These are phyloP conservation scores for Tolmerus cingulatus DNA, from an alignment of 2,888 invertebrate species.

Conservation along the genomic window DNA sequence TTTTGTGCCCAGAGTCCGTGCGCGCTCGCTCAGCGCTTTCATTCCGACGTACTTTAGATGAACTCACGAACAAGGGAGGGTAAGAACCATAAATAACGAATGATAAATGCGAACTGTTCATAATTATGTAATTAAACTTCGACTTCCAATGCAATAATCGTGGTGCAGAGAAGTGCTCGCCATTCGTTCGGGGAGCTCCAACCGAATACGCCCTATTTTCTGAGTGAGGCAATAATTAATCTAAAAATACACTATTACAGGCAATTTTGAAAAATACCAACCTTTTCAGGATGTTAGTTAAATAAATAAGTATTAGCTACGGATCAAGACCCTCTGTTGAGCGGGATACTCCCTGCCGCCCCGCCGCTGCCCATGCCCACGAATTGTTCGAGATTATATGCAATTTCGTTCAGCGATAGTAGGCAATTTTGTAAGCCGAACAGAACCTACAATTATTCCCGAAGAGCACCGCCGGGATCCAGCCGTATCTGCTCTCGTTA, in stretches of 20 bases:
- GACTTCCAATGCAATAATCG: conserved; percentile 52
- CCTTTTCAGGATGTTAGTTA: conserved; percentile 38
- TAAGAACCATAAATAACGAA: conserved; percentile 57
- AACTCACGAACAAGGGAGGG: conserved; percentile 52
- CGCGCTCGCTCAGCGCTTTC: background rate
- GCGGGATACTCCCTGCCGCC: background rate
- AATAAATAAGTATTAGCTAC: conserved; percentile 39
- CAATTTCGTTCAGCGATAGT: conserved; percentile 24
- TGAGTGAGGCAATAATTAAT: conserved; percentile 35
- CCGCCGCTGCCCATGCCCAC: background rate
- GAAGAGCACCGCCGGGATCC: background rate
- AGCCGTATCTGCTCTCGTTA: background rate
- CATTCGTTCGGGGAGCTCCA: background rate
- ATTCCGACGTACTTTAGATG: conserved; percentile 42
- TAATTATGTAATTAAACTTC: conserved; percentile 65
- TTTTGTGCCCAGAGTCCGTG: conserved; percentile 8
- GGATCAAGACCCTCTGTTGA: background rate
- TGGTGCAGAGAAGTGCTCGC: background rate
- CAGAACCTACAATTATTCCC: conserved; percentile 16
- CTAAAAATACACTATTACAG: conserved; percentile 42
- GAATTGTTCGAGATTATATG: conserved; percentile 33
- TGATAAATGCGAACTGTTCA: conserved; percentile 64
- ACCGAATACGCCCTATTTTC: conserved; percentile 39
- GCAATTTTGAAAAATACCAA: conserved; percentile 40
- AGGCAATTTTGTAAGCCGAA: conserved; percentile 25